Conservation (phyloP, 2,888 invertebrate genomes). For the Phyllotreta striolata region DNA sequence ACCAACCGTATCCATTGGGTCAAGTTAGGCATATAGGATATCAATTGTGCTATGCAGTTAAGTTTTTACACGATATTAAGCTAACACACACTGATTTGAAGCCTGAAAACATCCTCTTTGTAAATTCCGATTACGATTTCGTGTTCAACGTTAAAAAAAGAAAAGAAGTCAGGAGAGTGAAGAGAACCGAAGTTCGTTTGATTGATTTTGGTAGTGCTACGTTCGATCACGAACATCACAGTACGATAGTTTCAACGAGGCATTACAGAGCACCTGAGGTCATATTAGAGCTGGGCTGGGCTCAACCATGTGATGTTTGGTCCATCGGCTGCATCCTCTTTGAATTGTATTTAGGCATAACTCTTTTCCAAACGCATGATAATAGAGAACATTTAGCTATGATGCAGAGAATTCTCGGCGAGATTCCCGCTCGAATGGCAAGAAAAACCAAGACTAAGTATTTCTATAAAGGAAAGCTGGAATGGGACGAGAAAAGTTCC, state of each 20-base stretch:
- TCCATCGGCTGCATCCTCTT: constrained; percentile 99
- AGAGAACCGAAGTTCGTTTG: constrained; percentile 92
- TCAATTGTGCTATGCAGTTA: constrained; percentile 95
- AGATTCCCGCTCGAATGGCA: constrained; percentile 92
- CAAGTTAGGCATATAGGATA: constrained; percentile 98
- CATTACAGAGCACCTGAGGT: constrained; percentile 99
- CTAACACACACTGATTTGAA: constrained; percentile 99
- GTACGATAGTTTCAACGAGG: constrained; percentile 97
- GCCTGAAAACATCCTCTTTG: constrained; percentile 98
- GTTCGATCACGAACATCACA: constrained; percentile 99
- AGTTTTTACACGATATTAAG: constrained; percentile 97
- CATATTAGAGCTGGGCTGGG: constrained; percentile 98
- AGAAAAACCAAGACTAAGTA: constrained; percentile 95
- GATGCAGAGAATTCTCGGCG: constrained; percentile 99
- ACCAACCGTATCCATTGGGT: constrained; percentile 96
- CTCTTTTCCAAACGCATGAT: constrained; percentile 99
- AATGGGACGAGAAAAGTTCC: constrained; percentile 97
- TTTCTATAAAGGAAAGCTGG: constrained; percentile 96
- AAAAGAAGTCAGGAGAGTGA: constrained; percentile 86
- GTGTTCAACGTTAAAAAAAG: constrained; percentile 80
- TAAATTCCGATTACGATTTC: constrained; percentile 90
- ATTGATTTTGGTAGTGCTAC: constrained; percentile 99
- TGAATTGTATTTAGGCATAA: constrained; percentile 97
- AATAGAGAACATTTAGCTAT: constrained; percentile 99
- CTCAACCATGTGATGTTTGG: constrained; percentile 99